phyloP scores from a whole-genome alignment of 2,113 vertebrate species.

The Gasterosteus nipponicus region DNA sequence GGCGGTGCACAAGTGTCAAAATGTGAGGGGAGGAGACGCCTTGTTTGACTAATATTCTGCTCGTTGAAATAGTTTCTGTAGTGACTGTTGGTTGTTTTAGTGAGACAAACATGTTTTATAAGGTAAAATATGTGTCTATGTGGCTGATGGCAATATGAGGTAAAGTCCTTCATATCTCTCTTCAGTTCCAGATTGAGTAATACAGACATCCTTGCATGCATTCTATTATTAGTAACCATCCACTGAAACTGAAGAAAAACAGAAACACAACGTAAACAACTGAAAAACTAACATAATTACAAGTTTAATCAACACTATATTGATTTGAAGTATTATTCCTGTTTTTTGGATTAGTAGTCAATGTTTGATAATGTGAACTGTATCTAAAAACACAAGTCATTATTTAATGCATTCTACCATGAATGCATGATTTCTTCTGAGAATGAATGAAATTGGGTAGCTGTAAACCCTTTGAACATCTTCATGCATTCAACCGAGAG shows the following conservation, averaged over 20 bases:
- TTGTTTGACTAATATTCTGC: conserved; percentile 28
- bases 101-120: not conserved
- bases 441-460: too few species aligned
- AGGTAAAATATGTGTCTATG: not conserved
- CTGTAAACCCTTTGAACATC: too few species aligned
- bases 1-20: conserved; percentile 14
- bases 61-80: conserved; percentile 8
- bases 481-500: too few species aligned
- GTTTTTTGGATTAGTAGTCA: too few species aligned
- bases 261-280: not conserved
- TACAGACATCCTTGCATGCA: not conserved
- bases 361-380: too few species aligned
- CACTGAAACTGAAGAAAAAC: not conserved
- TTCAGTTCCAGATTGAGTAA: conserved; percentile 10
- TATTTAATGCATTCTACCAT: too few species aligned
- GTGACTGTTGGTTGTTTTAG: not conserved
- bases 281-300: not conserved
- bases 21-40: not conserved
- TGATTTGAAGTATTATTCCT: too few species aligned
- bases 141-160: not conserved
- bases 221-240: too few species aligned
- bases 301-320: too few species aligned
- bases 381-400: too few species aligned
- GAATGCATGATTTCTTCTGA: too few species aligned
- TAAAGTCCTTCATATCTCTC: not conserved